Evolutionary conservation across 2,113 vertebrate species (phyloP).

Genomic region (Epinephelus moara): DNA sequence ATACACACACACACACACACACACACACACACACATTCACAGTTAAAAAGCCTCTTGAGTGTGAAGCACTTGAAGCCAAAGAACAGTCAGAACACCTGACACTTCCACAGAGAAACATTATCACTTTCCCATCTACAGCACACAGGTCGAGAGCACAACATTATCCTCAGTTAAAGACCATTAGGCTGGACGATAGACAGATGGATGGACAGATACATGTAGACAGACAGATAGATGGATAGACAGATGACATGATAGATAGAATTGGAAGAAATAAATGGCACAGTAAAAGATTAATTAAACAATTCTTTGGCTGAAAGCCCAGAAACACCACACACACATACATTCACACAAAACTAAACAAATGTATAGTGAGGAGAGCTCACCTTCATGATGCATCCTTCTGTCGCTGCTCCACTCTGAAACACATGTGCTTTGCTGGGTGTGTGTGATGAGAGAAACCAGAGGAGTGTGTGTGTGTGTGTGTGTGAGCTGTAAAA

Average conservation of each 20-base stretch:
- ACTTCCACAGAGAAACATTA: slow-evolving; percentile 30
- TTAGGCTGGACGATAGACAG: background rate
- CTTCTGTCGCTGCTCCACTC: slow-evolving; percentile 50
- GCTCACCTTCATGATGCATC: slow-evolving; percentile 80
- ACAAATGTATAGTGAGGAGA: background rate
- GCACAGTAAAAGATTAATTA: slow-evolving; percentile 2
- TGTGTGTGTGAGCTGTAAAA: slow-evolving; percentile 31
- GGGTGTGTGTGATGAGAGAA: slow-evolving; percentile 35
- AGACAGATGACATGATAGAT: slow-evolving; percentile 12
- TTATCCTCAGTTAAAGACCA: slow-evolving; percentile 1
- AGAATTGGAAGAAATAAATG: background rate
- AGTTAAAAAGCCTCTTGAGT: slow-evolving; percentile 32
- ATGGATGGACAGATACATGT: background rate
- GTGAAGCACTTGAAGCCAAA: slow-evolving; percentile 38
- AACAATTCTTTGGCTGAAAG: background rate
- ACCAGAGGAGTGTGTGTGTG: background rate
- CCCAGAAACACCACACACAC: background rate
- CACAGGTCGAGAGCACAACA: background rate
- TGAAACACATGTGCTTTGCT: slow-evolving; percentile 54
- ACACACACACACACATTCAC: slow-evolving; percentile 3
- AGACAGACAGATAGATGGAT: background rate
- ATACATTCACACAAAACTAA: slow-evolving; percentile 13
- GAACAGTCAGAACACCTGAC: slow-evolving; percentile 51
- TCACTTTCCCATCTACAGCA: slow-evolving; percentile 26
- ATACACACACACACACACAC: background rate